A percentile compares a stretch with the other conserved stretches of the same genome.
Conservation (phyloP, 2,113 vertebrate genomes). For the Plecotus auritus region DNA sequence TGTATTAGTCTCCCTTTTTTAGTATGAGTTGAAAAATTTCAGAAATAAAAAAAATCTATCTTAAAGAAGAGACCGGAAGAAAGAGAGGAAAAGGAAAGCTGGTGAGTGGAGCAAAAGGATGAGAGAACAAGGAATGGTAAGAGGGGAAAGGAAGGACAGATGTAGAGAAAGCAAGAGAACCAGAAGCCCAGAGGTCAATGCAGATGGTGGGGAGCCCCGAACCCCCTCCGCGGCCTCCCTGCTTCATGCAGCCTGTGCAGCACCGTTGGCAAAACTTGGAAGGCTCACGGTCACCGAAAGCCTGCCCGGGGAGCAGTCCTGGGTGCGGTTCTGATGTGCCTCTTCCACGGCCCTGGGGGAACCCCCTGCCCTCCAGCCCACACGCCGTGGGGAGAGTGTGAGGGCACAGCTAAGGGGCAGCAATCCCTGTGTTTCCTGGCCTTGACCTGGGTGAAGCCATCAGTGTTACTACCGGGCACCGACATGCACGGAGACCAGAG, state of each 20-base stretch:
- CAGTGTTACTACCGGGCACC: not conserved
- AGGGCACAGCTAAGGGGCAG: not conserved
- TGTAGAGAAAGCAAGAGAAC: not conserved
- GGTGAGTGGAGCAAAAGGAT: not conserved
- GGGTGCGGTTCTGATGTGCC: rapidly evolving
- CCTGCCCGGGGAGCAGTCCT: not conserved
- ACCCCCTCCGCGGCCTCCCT: rapidly evolving
- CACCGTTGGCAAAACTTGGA: too few relatives aligned
- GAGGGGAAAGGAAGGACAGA: not conserved
- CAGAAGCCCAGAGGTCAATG: not conserved
- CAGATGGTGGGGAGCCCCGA: rapidly evolving
- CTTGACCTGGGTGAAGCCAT: not conserved
- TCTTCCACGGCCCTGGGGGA: not conserved
- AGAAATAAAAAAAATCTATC: not conserved
- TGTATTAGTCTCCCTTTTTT: not conserved
- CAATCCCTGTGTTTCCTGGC: not conserved
- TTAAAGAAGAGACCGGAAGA: not conserved
- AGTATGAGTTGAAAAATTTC: not conserved
- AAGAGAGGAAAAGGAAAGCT: not conserved
- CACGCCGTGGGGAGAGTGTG: not conserved
- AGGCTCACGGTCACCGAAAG: not conserved
- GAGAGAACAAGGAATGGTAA: not conserved
- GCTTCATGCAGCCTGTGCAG: not conserved
- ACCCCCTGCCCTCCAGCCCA: not conserved
- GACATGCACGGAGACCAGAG: not conserved